Conservation (phyloP, 2,797 vertebrate species). For the Tadarida brasiliensis region DNA sequence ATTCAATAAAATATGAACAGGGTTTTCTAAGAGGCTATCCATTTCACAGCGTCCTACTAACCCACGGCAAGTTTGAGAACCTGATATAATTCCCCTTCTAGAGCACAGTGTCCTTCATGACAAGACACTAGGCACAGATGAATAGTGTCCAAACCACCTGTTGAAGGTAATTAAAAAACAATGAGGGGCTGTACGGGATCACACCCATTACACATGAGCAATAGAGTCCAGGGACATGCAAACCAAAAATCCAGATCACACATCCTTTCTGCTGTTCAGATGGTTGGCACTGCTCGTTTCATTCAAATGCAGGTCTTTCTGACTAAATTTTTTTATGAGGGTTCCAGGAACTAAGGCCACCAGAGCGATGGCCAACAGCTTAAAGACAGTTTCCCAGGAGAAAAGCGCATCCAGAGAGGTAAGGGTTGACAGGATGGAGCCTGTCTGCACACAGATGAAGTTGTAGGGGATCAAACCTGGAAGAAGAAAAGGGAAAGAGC, state of each 20-base stretch:
- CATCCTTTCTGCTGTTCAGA: constrained; percentile 89
- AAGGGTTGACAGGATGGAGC: constrained; percentile 95
- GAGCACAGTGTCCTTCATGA: neutral
- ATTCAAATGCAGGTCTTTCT: constrained; percentile 88
- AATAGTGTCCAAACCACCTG: neutral
- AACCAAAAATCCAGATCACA: constrained; percentile 83
- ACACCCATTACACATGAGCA: neutral
- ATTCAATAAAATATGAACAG: neutral
- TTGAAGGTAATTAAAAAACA: neutral
- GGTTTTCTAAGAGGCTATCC: neutral
- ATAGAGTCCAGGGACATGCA: neutral
- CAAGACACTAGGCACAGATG: neutral
- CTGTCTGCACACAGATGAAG: constrained; percentile 98
- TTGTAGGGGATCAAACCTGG: constrained; percentile 97
- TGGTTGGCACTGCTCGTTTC: constrained; percentile 75
- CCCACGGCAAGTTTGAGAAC: neutral
- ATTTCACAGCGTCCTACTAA: neutral
- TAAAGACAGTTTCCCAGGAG: constrained; percentile 93
- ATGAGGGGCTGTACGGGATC: neutral
- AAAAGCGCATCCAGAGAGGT: constrained; percentile 96
- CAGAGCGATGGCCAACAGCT: constrained; percentile 94
- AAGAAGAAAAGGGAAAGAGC: constrained; percentile 56
- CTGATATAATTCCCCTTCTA: neutral
- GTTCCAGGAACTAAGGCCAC: constrained; percentile 94
- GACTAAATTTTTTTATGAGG: constrained; percentile 93